Evolutionary conservation across 1,140 invertebrate genomes (phyloP), one percentile per base, ranked within the genome.

Genomic region (Pollicipes pollicipes): DNA sequence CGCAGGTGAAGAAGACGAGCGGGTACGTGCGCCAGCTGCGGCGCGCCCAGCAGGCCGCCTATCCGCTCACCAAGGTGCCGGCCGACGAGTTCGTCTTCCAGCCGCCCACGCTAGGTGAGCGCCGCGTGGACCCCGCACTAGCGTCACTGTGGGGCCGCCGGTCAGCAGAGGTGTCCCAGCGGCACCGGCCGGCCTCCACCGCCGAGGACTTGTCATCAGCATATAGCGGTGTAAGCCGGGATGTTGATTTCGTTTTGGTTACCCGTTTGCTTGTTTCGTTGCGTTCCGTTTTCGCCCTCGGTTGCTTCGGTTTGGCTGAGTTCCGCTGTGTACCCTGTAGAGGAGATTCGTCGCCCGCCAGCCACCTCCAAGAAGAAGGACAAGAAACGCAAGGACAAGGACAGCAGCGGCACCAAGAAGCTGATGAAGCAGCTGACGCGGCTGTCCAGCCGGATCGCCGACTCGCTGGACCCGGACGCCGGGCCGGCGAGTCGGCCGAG

Each of bases 21-120:
- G 88, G 88, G 21, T 88, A 86, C 72, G 83, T 88, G 30, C 81
- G 88, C 58, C 85, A 83, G 74, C 85, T 91, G 73, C 82, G 89
- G 30, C 82, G 90, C 70, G 83, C 90, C 72, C 87, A 88, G 71
- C 87, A 91, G 78, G 88, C 88, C 17, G 86, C 89, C 3, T 90
- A 91, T 83, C 88, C 89, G 64, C 64, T 66, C 27, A 29, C 28
- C 16, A 66, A 66, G 28, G 64, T 66, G n/a, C 28, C 64, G 16
- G 27, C 27, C 27, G 27, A 66, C 64, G 27, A 66, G 64, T 66
- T 66, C 17, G 64, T 66, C n/a, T 66, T 28, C 28, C n/a, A 27
- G 28, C n/a, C 64, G 64, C 64, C 64, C 3, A 13, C 64, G 3
- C 10, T 66, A 27, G 64, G 64, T 66, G 64, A 66, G 64, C 28